Evolutionary conservation across 2,888 invertebrate genomes (phyloP).

Genomic region (Cyaniris semiargus): DNA sequence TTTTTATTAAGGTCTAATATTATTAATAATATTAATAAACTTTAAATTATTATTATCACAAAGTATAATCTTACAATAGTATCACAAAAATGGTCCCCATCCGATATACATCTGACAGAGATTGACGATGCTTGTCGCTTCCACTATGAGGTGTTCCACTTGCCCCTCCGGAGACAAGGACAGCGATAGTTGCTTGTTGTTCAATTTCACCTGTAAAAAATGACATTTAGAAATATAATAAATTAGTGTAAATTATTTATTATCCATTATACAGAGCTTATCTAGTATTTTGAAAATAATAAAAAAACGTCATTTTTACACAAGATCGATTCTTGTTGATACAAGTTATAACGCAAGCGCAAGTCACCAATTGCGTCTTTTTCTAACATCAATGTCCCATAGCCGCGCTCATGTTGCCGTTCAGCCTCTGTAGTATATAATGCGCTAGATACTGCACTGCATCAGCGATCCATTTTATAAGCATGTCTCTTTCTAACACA

Average conservation of each 20-base stretch:
- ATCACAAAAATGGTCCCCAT: constrained; percentile 93
- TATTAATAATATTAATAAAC: too few relatives aligned
- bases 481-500: not conserved
- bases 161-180: constrained; percentile 96
- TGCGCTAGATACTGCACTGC: constrained; percentile 90
- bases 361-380: too few relatives aligned
- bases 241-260: too few relatives aligned
- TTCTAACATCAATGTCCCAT: too few relatives aligned
- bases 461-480: constrained; percentile 67
- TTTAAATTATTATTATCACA: not conserved
- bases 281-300: too few relatives aligned
- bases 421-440: constrained; percentile 85
- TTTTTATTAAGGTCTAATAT: too few relatives aligned
- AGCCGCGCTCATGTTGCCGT: too few relatives aligned
- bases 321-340: too few relatives aligned
- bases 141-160: constrained; percentile 93
- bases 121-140: constrained; percentile 93
- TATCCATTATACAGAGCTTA: too few relatives aligned
- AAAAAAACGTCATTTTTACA: too few relatives aligned
- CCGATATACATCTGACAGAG: constrained; percentile 98
- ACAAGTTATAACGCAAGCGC: too few relatives aligned
- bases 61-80: constrained; percentile 8
- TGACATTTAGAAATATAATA: too few relatives aligned
- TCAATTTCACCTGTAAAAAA: constrained; percentile 77
- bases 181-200: constrained; percentile 82